A percentile compares a stretch with the other conserved stretches of the same genome.
These are phyloP conservation scores for Neotoma lepida DNA, from an alignment of 2,113 vertebrate species.

Conservation along the genomic window DNA sequence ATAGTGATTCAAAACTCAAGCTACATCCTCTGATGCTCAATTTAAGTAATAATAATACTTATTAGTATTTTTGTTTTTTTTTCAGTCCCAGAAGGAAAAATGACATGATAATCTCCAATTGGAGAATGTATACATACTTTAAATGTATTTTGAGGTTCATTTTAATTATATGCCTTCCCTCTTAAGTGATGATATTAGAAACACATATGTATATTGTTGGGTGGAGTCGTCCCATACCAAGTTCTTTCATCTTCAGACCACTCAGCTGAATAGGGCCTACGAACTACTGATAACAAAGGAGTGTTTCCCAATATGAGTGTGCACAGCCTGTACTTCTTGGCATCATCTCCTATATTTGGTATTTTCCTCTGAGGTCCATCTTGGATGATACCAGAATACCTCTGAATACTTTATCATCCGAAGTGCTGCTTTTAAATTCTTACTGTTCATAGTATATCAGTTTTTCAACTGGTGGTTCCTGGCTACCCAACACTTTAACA, in stretches of 20 bases:
- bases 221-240: not conserved
- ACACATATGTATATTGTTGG: not conserved
- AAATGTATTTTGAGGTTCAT: not conserved
- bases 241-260: not conserved
- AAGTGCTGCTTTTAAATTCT: slow-evolving; percentile 60
- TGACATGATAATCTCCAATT: not conserved
- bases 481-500: not conserved
- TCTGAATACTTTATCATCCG: not conserved
- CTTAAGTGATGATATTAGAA: not conserved
- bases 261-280: not conserved
- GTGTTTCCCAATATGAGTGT: not conserved
- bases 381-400: not conserved
- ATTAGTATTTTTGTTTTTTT: not conserved
- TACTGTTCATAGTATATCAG: not conserved
- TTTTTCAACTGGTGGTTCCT: slow-evolving; percentile 37
- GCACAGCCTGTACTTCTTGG: fast-evolving
- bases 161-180: not conserved
- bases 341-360: not conserved
- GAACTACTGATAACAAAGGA: not conserved
- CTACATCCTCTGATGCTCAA: not conserved
- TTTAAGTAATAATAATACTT: not conserved
- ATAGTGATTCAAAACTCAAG: not conserved
- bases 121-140: too few relatives aligned
- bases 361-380: not conserved
- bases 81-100: not conserved